A percentile compares a stretch with the other conserved stretches of the same genome.
phyloP scores from a whole-genome alignment of 2,113 vertebrate species.

The Theristicus caerulescens region DNA sequence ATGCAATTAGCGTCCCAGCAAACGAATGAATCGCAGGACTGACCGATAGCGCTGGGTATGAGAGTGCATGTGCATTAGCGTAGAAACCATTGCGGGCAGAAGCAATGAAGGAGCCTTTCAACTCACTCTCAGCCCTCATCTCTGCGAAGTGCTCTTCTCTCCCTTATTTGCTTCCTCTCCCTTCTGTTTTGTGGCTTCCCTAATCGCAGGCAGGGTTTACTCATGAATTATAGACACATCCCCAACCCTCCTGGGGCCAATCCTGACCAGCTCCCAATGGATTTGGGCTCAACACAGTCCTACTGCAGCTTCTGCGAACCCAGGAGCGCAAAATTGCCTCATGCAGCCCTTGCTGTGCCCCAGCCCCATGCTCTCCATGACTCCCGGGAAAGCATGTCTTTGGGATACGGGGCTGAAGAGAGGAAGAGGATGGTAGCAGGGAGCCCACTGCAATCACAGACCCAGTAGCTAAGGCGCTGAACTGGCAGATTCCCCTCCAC shows the following conservation, averaged over 20 bases:
- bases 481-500: neutral
- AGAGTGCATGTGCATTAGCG: neutral
- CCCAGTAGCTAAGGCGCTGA: neutral
- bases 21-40: neutral
- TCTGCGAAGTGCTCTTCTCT: neutral
- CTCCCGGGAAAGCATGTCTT: accelerated
- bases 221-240: neutral
- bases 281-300: neutral
- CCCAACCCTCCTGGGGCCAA: neutral
- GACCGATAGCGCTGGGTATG: neutral
- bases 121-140: neutral
- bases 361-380: accelerated
- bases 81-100: neutral
- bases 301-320: neutral
- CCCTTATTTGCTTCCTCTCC: neutral
- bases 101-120: neutral
- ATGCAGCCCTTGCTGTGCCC: neutral
- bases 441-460: neutral
- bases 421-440: neutral
- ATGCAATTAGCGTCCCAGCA: neutral
- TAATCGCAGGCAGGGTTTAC: neutral
- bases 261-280: neutral
- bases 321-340: neutral
- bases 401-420: neutral
- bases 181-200: neutral